These are phyloP conservation scores for Colletes collaris DNA, from an alignment of 2,888 invertebrate genomes.

Conservation along the genomic window DNA sequence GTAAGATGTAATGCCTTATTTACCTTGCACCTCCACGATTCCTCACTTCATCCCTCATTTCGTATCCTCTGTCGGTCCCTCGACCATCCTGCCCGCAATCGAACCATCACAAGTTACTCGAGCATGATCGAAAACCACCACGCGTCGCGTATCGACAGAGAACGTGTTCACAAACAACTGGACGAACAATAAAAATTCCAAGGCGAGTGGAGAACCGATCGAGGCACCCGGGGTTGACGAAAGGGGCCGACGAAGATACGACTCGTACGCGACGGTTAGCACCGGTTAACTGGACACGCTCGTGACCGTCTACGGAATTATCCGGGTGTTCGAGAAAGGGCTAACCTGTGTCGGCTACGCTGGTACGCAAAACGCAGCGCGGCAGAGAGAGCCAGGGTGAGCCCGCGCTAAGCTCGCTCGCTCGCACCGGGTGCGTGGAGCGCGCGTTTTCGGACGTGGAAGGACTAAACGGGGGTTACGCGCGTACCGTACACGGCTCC, in stretches of 20 bases:
- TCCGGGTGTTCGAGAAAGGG: not conserved
- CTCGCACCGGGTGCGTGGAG: slow-evolving; percentile 75
- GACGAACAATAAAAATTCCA: no score
- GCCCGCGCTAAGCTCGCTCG: slow-evolving; percentile 68
- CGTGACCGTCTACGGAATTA: no score
- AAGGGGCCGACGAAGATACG: no score
- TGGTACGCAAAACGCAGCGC: slow-evolving; percentile 53
- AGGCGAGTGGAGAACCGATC: no score
- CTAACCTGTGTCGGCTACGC: slow-evolving; percentile 49
- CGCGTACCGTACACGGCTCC: slow-evolving; percentile 57
- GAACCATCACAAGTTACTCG: not conserved
- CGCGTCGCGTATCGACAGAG: not conserved
- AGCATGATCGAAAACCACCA: not conserved
- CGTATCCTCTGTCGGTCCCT: not conserved
- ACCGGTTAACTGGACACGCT: no score
- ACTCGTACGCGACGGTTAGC: no score
- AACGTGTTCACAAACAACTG: no score
- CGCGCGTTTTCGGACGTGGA: slow-evolving; percentile 79
- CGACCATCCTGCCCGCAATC: slow-evolving; percentile 3
- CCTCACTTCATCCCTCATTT: slow-evolving; percentile 18
- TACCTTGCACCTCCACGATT: slow-evolving; percentile 16
- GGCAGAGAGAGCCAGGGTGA: slow-evolving; percentile 61
- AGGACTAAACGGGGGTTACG: slow-evolving; percentile 76
- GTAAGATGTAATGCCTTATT: not conserved
- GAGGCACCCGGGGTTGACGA: no score